phyloP scores from a whole-genome alignment of 2,888 invertebrate species.

The Eristalinus aeneus region DNA sequence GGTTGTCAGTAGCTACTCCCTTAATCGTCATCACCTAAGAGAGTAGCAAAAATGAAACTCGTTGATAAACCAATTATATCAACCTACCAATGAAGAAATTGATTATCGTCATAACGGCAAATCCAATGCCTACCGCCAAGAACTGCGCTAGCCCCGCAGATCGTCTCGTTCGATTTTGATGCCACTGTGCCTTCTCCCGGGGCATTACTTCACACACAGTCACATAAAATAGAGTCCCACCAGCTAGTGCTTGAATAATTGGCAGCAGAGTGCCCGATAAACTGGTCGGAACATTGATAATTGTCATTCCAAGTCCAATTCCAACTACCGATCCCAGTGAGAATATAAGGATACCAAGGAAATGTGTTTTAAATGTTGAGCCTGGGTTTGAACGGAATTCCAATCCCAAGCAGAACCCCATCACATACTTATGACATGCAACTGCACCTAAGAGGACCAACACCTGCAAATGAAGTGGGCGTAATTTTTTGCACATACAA shows the following conservation, averaged over 20 bases:
- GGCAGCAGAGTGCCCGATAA: constrained; percentile 81
- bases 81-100: constrained; percentile 82
- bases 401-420: constrained; percentile 90
- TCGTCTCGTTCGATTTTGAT: constrained; percentile 82
- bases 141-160: constrained; percentile 85
- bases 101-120: constrained; percentile 84
- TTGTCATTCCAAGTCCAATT: constrained; percentile 85
- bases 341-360: constrained; percentile 84
- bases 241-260: constrained; percentile 87
- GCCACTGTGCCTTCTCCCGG: constrained; percentile 88
- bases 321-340: constrained; percentile 86
- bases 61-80: constrained; percentile 4
- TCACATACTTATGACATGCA: constrained; percentile 90
- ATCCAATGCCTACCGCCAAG: constrained; percentile 83
- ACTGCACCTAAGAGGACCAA: constrained; percentile 86
- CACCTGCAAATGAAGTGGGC: constrained; percentile 82
- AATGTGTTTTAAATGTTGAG: constrained; percentile 79
- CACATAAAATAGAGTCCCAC: constrained; percentile 89
- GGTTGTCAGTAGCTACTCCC: too few relatives aligned
- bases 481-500: constrained; percentile 47
- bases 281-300: constrained; percentile 82
- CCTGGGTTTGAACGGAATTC: constrained; percentile 84
- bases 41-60: neutral
- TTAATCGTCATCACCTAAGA: constrained; percentile 25
- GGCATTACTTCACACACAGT: constrained; percentile 90